phyloP scores from a whole-genome alignment of 1,140 invertebrate genomes.

The Branchinecta lindahli region DNA sequence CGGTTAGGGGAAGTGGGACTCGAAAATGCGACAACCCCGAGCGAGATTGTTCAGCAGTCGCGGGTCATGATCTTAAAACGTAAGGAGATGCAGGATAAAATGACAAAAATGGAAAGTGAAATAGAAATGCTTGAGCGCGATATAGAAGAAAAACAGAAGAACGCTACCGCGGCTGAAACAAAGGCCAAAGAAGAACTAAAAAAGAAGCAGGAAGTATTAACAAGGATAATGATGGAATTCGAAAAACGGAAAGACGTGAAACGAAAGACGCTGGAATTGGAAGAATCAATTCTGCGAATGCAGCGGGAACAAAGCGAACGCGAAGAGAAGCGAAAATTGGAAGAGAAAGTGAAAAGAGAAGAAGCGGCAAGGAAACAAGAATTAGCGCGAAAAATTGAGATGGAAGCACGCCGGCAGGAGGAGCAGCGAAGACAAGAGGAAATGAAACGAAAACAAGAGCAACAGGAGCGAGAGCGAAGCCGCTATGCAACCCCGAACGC shows the following conservation, averaged over 20 bases:
- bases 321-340: background rate
- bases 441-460: background rate
- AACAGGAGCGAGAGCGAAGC: background rate
- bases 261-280: background rate
- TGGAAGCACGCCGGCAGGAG: background rate
- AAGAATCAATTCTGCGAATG: background rate
- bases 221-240: background rate
- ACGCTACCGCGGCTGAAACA: background rate
- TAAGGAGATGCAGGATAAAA: background rate
- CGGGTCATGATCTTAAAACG: background rate
- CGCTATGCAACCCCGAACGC: background rate
- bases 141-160: background rate
- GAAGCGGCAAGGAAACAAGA: background rate
- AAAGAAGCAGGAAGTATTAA: background rate
- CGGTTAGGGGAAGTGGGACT: slow-evolving; percentile 80
- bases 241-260: background rate
- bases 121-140: background rate
- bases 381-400: background rate
- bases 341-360: background rate
- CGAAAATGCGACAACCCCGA: slow-evolving; percentile 41
- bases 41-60: background rate
- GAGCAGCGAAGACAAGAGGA: background rate
- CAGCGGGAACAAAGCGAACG: background rate
- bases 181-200: background rate
- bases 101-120: background rate